Evolutionary conservation across 2,113 vertebrate species (phyloP).

Genomic region (Picathartes gymnocephalus): DNA sequence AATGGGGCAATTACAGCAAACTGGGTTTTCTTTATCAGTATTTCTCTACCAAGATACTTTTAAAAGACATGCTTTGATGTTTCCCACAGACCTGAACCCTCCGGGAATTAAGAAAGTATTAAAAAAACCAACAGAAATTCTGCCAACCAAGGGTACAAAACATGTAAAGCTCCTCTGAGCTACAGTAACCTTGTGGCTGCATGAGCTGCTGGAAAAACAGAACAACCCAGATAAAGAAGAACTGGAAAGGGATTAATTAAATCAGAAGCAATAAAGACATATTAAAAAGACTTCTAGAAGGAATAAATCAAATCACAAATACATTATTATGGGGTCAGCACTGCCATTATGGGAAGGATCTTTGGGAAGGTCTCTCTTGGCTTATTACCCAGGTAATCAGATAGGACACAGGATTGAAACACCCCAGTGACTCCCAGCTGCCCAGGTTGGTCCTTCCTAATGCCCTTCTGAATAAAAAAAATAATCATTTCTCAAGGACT

Average conservation of each 20-base stretch:
- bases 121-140: background rate
- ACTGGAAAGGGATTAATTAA: background rate
- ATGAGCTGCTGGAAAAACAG: background rate
- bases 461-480: background rate
- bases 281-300: background rate
- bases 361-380: background rate
- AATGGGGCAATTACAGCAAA: background rate
- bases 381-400: background rate
- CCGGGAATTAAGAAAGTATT: background rate
- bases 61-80: background rate
- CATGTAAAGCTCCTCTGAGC: background rate
- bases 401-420: background rate
- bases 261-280: background rate
- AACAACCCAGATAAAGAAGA: background rate
- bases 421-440: background rate
- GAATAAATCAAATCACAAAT: constrained; percentile 13
- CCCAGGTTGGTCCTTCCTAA: background rate
- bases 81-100: background rate
- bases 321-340: background rate
- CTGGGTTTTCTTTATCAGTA: background rate
- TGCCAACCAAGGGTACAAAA: background rate
- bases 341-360: background rate
- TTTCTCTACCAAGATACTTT: background rate
- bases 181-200: background rate
- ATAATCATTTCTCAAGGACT: background rate